phyloP scores from a whole-genome alignment of 2,888 invertebrate species.

The Sylvicola fuscatus region DNA sequence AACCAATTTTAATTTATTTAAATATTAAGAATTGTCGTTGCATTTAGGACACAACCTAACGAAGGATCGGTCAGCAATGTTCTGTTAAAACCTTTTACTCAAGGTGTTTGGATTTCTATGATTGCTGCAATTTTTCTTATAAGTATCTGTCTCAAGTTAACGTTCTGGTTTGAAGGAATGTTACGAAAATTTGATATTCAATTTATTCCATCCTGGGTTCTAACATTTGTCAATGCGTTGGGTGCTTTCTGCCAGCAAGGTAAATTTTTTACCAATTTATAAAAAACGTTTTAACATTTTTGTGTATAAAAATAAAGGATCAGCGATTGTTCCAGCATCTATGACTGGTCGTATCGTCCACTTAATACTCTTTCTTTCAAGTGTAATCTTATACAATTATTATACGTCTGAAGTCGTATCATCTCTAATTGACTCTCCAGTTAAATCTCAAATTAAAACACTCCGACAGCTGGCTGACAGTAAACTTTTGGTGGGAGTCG shows the following conservation, averaged over 20 bases:
- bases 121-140: constrained; percentile 18
- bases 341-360: constrained; percentile 22
- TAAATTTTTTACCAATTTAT: no score
- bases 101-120: constrained; percentile 32
- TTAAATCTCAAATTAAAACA: constrained; percentile 28
- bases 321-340: constrained; percentile 23
- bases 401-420: constrained; percentile 43
- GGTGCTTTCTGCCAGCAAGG: constrained; percentile 30
- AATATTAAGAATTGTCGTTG: constrained; percentile 27
- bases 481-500: constrained; percentile 30
- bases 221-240: constrained; percentile 23
- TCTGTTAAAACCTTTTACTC: constrained; percentile 34
- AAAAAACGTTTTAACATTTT: no score
- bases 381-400: constrained; percentile 34
- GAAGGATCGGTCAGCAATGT: constrained; percentile 32
- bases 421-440: constrained; percentile 33
- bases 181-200: constrained; percentile 9
- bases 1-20: no score
- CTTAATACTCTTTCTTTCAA: constrained; percentile 15
- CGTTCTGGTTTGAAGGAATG: constrained; percentile 16
- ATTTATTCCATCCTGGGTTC: constrained; percentile 16
- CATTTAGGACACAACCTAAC: constrained; percentile 36
- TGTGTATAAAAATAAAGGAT: constrained; percentile 5
- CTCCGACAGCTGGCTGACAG: constrained; percentile 30
- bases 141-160: constrained; percentile 18